Base-by-base conservation (phyloP, 1,140 invertebrate species). In the Macrobrachium rosenbergii region DNA sequence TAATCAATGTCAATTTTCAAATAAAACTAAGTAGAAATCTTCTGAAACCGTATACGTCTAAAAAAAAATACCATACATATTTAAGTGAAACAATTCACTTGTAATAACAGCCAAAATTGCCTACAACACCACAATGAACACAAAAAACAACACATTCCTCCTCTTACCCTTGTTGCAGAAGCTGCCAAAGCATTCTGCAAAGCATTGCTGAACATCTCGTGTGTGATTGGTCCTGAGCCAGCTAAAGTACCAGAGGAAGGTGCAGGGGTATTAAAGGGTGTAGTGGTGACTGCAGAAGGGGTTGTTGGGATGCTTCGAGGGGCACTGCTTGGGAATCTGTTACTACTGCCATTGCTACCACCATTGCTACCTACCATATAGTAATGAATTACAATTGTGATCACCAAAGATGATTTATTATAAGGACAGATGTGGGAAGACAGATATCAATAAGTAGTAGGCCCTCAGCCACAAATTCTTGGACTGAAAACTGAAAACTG, bases 121-220 rank as follows among this genome's bases (percentile, higher is more conserved):
- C 52, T 52, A 52, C 52, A 2, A 12, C 12, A 52, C 6, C 7
- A 52, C 12, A 52, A 52, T 83, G 63, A n/a, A 83, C 43, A 75
- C 14, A 60, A 58, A 69, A 80, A 19, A 2, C 19, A 82, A 82
- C 0, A 59, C 21, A 64, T 37, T 43, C 28, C 45, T 19, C 17
- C 12, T 16, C 84, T 85, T 37, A 83, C 88, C 85, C 85, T 67
- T 45, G 62, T 81, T 62, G 85, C 85, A 17, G 85, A 87, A 19
- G 85, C 85, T 52, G 85, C 85, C 59, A 87, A 52, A 7, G 85
- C 85, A 64, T 87, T 87, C 69, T 87, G 85, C 5, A 87, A 58
- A n/a, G 85, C 85, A 76, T 81, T 87, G 59, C 85, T 87, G 59
- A 87, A 87, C 85, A 87, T 87, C 45, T 87, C 85, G 21, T 87